Base-by-base conservation (phyloP, 2,797 vertebrate species). In the Poeciliopsis presidionis region DNA sequence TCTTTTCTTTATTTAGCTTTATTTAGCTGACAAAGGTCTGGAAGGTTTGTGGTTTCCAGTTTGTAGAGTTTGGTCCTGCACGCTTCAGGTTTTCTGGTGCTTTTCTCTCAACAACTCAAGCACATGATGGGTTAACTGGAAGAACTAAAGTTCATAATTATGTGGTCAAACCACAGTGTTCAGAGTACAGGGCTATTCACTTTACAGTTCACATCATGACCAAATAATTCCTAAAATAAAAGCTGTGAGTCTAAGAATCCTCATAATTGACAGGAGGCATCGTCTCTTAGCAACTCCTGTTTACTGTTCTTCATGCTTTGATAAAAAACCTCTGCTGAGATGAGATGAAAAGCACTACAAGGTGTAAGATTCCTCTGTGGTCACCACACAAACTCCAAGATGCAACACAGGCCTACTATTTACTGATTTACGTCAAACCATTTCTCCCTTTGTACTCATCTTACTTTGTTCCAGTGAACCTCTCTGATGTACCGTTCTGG, bases 381-480 rank as follows among this genome's bases (percentile, higher is more conserved):
- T 81, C 72, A 30, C 33, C 45, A 59, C 72, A 59, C 71, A 76
- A 46, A 75, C 67, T 30, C 46, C 76, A 65, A 72, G 61, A 78
- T 28, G 3, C 49, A 76, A 72, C 85, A 91, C 80, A 87, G 74
- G 74, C 7, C 36, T 53, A 61, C 87, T 88, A 69, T 83, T 88
- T n/a, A n/a, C 25, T 47, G 30, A 43, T 22, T 16, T 2, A 57
- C 46, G 4, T 33, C 4, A 1, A 49, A 59, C 43, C 49, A 39
- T 73, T 41, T 80, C 30, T 74, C 25, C 36, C 22, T 46, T 47
- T 72, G 5, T 67, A 53, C 53, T 25, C 36, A 1, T 83, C 92
- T 93, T 94, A 94, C 92, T 93, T 77, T 90, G 81, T 75, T 93
- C 89, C 81, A 91, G 84, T 0, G 70, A 67, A n/a, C 84, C 87